A percentile compares a stretch with the other conserved stretches of the same genome.
These are phyloP conservation scores for Onchidella celtica DNA, from an alignment of 2,888 invertebrate species.

Conservation along the genomic window DNA sequence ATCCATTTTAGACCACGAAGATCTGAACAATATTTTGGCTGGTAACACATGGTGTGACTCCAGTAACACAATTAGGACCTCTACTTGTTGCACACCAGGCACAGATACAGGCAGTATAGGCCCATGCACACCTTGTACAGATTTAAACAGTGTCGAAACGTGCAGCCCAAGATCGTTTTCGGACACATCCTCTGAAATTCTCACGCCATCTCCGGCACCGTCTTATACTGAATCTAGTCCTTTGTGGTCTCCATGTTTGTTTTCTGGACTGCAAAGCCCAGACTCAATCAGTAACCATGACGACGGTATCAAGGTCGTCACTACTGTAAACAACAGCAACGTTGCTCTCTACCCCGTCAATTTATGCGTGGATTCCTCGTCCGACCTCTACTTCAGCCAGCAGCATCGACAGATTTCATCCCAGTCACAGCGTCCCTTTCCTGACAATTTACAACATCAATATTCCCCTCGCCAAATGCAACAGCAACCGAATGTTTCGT, in stretches of 20 bases:
- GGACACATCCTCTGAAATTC: constrained; percentile 59
- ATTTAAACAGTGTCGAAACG: constrained; percentile 52
- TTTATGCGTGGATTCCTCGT: too few relatives aligned
- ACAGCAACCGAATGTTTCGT: too few relatives aligned
- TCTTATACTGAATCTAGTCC: constrained; percentile 14
- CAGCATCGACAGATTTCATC: too few relatives aligned
- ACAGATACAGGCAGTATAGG: neutral
- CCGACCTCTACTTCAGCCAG: too few relatives aligned
- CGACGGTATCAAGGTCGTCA: neutral
- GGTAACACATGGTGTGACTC: constrained; percentile 60
- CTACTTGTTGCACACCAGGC: constrained; percentile 43
- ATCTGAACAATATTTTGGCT: constrained; percentile 65
- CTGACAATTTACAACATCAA: too few relatives aligned
- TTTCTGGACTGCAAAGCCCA: neutral
- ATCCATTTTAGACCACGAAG: constrained; percentile 66
- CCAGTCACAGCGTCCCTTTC: too few relatives aligned
- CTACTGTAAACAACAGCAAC: neutral
- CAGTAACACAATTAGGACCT: constrained; percentile 53
- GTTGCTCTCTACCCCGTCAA: too few relatives aligned
- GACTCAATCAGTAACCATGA: neutral
- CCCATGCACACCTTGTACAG: neutral
- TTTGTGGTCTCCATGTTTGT: neutral
- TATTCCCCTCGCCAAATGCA: too few relatives aligned
- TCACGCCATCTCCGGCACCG: constrained; percentile 45
- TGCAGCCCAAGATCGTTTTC: constrained; percentile 63